Evolutionary conservation across 2,888 invertebrate genomes (phyloP).

Genomic region (Oscheius myriophilus): DNA sequence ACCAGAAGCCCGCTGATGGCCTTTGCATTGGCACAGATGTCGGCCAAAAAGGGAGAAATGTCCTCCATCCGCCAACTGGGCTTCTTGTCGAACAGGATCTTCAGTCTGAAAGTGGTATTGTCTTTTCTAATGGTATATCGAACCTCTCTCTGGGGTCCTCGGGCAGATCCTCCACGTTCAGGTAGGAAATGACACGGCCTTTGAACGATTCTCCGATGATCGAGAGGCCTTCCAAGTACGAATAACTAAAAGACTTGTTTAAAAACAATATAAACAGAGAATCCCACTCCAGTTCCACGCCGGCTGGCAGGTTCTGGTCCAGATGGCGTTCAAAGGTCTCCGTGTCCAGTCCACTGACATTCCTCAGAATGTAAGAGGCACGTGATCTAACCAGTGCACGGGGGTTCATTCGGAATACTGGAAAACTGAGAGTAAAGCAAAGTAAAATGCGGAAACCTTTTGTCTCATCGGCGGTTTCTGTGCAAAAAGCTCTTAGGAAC

Average conservation of each 20-base stretch:
- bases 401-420: slow-evolving; percentile 13
- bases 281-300: slow-evolving; percentile 31
- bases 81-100: slow-evolving; percentile 27
- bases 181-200: slow-evolving; percentile 34
- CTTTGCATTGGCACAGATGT: slow-evolving; percentile 31
- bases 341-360: slow-evolving; percentile 19
- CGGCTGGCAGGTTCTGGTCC: slow-evolving; percentile 33
- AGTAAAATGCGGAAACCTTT: too few species aligned
- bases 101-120: slow-evolving; percentile 12
- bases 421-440: too few species aligned
- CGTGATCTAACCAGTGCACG: slow-evolving; percentile 12
- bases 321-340: slow-evolving; percentile 32
- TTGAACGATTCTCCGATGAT: slow-evolving; percentile 11
- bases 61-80: slow-evolving; percentile 32
- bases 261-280: not conserved
- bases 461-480: not conserved
- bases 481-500: slow-evolving; percentile 18
- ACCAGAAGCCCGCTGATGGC: slow-evolving; percentile 29
- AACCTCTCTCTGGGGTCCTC: slow-evolving; percentile 39
- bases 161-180: slow-evolving; percentile 37
- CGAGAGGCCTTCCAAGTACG: slow-evolving; percentile 19
- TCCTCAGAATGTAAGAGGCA: slow-evolving; percentile 25
- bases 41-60: slow-evolving; percentile 26
- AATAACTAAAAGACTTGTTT: slow-evolving; percentile 29
- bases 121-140: not conserved